Evolutionary conservation across 2,888 invertebrate species (phyloP), one percentile per base, ranked within the genome.

Genomic region (Phytoseiulus persimilis): DNA sequence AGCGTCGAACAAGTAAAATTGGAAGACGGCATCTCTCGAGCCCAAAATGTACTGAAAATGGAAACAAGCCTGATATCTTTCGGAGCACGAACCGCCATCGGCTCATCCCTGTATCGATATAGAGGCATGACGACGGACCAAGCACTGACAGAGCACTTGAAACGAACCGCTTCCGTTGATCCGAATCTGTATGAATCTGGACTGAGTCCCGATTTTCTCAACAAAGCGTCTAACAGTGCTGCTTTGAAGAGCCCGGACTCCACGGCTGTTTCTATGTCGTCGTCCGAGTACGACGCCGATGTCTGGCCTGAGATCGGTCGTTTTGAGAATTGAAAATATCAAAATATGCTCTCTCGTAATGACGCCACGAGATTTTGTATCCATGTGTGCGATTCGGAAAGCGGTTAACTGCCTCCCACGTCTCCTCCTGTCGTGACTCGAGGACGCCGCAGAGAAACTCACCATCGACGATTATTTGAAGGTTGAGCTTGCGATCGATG

Each of bases 111-210:
- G 46, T 11, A 46, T 14, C 9, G 46, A 46, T 46, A 46, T 46
- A 39, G 39, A 39, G 9, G 39, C 39, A 6, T 39, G 39, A 39
- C 39, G 39, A 39, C 9, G 9, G 39, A 39, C 9, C 39, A 39
- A 39, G 39, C n/a, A 65, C 28, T 65, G 65, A 65, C 11, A 18
- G 14, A 14, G 18, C 65, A 1, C 9, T 23, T n/a, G 32, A 28
- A 32, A 87, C 87, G 6, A 9, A 83, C 83, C 14, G 33, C 83
- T 23, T 83, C 32, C 2, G 83, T 31, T 18, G 87, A 39, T 33
- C 33, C 33, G n/a, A 33, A 87, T 32, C 87, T 33, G 32, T 87
- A 87, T 11, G 87, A n/a, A 23, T 87, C 87, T 87, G 87, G 32
- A 5, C 9, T 9, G 14, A 83, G 32, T 5, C 33, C 83, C 18